A percentile compares a stretch with the other conserved stretches of the same genome.
These are phyloP conservation scores for Troides oblongomaculatus DNA, from an alignment of 2,888 invertebrate species.

Conservation along the genomic window DNA sequence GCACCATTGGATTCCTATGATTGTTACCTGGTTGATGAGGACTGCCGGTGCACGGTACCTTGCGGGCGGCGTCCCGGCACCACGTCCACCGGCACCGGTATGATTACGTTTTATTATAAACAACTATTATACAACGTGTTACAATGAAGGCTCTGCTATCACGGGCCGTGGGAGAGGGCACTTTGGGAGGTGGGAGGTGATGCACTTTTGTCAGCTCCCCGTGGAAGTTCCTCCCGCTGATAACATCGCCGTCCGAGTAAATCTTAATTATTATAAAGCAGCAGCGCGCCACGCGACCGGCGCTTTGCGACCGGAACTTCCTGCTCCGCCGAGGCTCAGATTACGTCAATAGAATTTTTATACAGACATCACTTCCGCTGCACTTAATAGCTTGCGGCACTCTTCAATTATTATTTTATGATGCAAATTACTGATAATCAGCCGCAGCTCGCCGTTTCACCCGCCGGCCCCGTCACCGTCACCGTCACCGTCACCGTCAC, in stretches of 20 bases:
- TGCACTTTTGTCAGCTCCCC: not conserved
- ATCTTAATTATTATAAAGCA: constrained; percentile 12
- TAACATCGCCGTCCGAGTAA: not conserved
- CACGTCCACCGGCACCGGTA: no score
- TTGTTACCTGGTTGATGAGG: no score
- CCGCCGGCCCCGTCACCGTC: no score
- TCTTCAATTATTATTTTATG: not conserved
- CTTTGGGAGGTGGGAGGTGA: not conserved
- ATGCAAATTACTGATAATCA: not conserved
- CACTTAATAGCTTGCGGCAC: not conserved
- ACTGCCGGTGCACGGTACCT: no score
- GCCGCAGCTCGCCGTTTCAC: no score
- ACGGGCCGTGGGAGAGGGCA: no score
- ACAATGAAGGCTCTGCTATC: not conserved
- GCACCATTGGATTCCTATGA: no score
- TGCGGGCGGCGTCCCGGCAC: no score
- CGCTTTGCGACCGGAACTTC: not conserved
- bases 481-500: no score
- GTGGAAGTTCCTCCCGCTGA: not conserved
- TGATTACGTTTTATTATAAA: no score
- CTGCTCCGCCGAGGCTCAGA: not conserved
- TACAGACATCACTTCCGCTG: not conserved
- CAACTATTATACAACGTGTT: not conserved
- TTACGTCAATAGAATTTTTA: constrained; percentile 1
- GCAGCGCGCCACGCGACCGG: not conserved